Evolutionary conservation across 2,888 invertebrate genomes (phyloP), one percentile per base, ranked within the genome.

Genomic region (Adela reaumurella): DNA sequence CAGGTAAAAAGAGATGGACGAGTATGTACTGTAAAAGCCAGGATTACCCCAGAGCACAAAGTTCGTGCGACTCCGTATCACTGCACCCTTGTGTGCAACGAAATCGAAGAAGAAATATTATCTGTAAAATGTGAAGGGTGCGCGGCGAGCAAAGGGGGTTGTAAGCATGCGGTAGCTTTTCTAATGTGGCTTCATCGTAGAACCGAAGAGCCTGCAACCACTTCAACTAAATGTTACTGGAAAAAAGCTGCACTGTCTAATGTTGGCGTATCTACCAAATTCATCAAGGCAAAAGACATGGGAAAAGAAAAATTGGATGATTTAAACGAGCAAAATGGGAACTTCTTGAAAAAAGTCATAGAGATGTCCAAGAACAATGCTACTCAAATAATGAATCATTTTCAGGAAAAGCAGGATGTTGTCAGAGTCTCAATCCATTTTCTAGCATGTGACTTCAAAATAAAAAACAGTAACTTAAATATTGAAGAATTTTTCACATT

Each of bases 31-130:
- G 52, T 57, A 2, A 57, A 57, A 52, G 52, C 49, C 16, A 51
- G 52, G 50, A 50, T 59, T n/a, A 54, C 52, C 43, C 58, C 56
- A 16, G 57, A 58, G 48, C 55, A 57, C 35, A 57, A 52, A 28
- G 43, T 49, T 3, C 35, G 43, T 43, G 16, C 11, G 10, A 50
- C 44, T 47, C 35, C 46, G 11, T 52, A 52, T 45, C 24, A 29
- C 17, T 48, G 49, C 11, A 47, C 47, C 42, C 29, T 49, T 24
- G 17, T 18, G 3, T 49, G 50, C 35, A 46, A 55, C 47, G 55
- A 55, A 49, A 46, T 45, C 5, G 49, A 52, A 14, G 49, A 52
- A 42, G 45, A 44, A 44, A 47, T 56, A 17, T 2, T 35, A 8
- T 47, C 19, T 11, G 35, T 51, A 19, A 48, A 53, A 45, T 57